These are phyloP conservation scores for Rhaphigaster nebulosa DNA, from an alignment of 2,888 invertebrate species.

Conservation along the genomic window DNA sequence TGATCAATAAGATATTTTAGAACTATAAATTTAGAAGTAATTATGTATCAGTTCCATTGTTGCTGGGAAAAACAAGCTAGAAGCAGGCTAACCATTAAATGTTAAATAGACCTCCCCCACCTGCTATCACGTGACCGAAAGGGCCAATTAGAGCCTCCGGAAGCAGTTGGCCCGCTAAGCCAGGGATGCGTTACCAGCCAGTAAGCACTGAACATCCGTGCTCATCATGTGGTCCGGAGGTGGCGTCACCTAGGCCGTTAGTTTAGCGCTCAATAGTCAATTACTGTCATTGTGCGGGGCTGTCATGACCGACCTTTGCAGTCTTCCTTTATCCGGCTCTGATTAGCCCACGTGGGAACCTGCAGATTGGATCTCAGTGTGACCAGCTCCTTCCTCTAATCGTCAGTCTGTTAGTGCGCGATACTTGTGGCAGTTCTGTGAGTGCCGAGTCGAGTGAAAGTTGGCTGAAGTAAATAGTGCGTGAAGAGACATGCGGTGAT, in stretches of 20 bases:
- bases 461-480: slow-evolving; percentile 9
- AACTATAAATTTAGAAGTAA: background rate
- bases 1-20: too few relatives aligned
- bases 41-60: background rate
- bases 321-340: background rate
- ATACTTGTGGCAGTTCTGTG: slow-evolving; percentile 30
- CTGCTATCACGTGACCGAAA: slow-evolving; percentile 13
- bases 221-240: slow-evolving; percentile 40
- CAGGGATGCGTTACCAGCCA: slow-evolving; percentile 54
- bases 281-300: slow-evolving; percentile 2
- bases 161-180: slow-evolving; percentile 55
- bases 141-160: slow-evolving; percentile 51
- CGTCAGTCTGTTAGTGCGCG: background rate
- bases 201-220: slow-evolving; percentile 38
- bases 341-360: slow-evolving; percentile 45
- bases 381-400: background rate
- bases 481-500: slow-evolving; percentile 41
- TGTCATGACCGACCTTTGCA: background rate
- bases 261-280: background rate
- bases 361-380: slow-evolving; percentile 14
- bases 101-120: slow-evolving; percentile 43
- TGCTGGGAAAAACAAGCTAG: background rate
- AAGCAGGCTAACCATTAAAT: background rate
- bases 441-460: slow-evolving; percentile 43
- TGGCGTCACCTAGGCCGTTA: slow-evolving; percentile 50